Conservation (phyloP, 2,797 vertebrate genomes). For the Phrynocephalus forsythii region DNA sequence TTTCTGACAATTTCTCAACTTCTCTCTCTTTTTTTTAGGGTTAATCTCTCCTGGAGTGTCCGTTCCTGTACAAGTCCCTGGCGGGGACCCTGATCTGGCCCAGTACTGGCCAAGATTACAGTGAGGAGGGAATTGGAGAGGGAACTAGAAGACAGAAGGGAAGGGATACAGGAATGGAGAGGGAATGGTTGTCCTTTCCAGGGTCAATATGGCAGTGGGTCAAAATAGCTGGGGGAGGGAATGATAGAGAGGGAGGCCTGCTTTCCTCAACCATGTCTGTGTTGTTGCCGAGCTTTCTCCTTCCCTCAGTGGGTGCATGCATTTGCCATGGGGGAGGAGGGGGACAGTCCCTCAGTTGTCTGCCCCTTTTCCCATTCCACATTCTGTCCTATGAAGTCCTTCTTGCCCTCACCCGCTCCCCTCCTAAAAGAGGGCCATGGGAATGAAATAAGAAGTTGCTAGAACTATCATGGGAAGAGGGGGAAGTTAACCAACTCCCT, state of each 20-base stretch:
- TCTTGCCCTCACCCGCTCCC: not conserved
- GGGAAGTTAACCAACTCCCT: not conserved
- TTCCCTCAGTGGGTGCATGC: not conserved
- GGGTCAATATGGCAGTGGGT: not conserved
- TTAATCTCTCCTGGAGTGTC: constrained; percentile 86
- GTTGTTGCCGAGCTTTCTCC: not conserved
- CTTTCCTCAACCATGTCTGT: constrained; percentile 1
- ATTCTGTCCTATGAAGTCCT: not conserved
- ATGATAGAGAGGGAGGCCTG: not conserved
- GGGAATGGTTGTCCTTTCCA: not conserved
- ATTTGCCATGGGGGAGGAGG: not conserved
- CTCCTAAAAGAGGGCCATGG: not conserved
- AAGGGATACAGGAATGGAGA: constrained; percentile 6
- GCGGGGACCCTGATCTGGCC: constrained; percentile 83
- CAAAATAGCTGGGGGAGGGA: not conserved
- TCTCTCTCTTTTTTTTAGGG: constrained; percentile 67
- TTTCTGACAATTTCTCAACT: not conserved
- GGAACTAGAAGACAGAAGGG: not conserved
- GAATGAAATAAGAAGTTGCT: not conserved
- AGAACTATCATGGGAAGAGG: not conserved
- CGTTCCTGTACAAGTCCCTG: constrained; percentile 84
- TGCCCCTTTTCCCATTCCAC: not conserved
- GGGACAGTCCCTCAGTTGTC: not conserved
- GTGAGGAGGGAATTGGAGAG: constrained; percentile 45
- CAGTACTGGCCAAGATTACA: constrained; percentile 86